Evolutionary conservation across 2,113 vertebrate species (phyloP), one percentile per base, ranked within the genome.

Genomic region (Rhinogobius similis): DNA sequence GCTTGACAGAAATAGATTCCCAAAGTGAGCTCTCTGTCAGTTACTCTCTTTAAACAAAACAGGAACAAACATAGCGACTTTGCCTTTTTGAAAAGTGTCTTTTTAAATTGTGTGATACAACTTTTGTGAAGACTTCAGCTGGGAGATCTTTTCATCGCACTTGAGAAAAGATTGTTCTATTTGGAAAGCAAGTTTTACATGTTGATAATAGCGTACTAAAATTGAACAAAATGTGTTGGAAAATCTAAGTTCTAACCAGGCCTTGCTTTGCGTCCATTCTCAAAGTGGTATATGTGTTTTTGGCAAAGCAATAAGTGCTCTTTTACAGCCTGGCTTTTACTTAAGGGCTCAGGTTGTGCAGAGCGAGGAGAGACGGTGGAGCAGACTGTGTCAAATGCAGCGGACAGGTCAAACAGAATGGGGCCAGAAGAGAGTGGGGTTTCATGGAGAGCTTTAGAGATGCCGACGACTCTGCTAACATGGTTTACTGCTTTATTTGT

Each of bases 351-450:
- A 16, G 6, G 26, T 68, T 62, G 50, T 76, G 55, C 73, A 53
- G 8, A 50, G 43, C 43, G 10, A 41, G 10, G 12, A 32, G 58
- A 63, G 64, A 43, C 62, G 14, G 43, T 27, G 18, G 41, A 27
- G 61, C 43, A 27, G 46, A 64, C 69, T 72, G 76, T 73, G 63
- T 76, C 69, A 73, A 73, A 68, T 65, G 59, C 68, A 68, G 76
- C 70, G 62, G 76, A 32, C 73, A 66, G 67, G 67, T 77, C 68
- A 68, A 79, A 70, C 41, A 58, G 67, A 43, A 76, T 63, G 68
- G 71, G 50, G 67, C 64, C 32, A 61, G 64, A 64, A 36, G 68
- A 77, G 39, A 38, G 61, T 10, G 24, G 39, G n/a, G 65, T 55
- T 68, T 46, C 70, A 59, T 1, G 16, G 24, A 24, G 44, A 67